Evolutionary conservation across 2,113 vertebrate genomes (phyloP).

Genomic region (Malaclemys terrapin): DNA sequence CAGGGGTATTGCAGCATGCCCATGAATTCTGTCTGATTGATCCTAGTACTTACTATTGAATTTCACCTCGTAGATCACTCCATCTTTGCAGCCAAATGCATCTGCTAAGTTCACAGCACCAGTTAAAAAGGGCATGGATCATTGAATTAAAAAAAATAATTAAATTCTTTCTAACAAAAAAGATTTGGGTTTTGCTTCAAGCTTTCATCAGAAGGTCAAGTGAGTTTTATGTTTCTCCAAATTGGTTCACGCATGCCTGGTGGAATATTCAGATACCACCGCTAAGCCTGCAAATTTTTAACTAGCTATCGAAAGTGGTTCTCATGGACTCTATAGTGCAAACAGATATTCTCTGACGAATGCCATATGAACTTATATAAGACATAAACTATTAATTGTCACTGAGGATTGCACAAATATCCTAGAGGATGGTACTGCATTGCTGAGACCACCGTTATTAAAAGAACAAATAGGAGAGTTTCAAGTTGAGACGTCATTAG

Average conservation of each 20-base stretch:
- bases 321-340: background rate
- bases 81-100: background rate
- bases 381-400: background rate
- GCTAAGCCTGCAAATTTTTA: background rate
- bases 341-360: background rate
- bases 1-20: background rate
- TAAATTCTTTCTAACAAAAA: background rate
- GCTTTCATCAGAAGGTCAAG: background rate
- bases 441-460: constrained; percentile 15
- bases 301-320: background rate
- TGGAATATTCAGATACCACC: background rate
- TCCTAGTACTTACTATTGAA: background rate
- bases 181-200: background rate
- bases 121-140: background rate
- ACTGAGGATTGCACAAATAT: background rate
- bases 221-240: background rate
- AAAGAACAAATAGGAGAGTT: constrained; percentile 29
- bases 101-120: background rate
- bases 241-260: background rate
- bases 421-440: background rate
- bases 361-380: background rate
- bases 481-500: constrained; percentile 26
- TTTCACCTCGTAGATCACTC: background rate
- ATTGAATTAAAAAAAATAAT: no score
- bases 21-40: background rate